Evolutionary conservation across 2,113 vertebrate genomes (phyloP).

Genomic region (Mixornis gularis): DNA sequence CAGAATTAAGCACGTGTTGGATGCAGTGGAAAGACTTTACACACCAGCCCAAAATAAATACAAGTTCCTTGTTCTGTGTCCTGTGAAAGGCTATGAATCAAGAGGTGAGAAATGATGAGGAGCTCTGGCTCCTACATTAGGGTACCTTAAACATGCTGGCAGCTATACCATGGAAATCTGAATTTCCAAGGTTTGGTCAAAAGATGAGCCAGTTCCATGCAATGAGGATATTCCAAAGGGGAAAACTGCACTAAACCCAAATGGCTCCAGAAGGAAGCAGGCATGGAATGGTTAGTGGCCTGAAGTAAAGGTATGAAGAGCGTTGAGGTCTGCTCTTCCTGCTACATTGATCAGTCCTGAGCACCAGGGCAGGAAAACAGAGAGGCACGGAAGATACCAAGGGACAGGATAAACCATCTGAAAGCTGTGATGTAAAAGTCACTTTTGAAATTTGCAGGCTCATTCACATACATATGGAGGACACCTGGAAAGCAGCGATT

Average conservation of each 20-base stretch:
- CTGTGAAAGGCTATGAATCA: not conserved
- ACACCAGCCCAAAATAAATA: not conserved
- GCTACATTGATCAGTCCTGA: not conserved
- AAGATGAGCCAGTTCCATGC: not conserved
- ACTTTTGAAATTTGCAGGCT: not conserved
- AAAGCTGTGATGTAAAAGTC: not conserved
- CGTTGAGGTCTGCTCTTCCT: not conserved
- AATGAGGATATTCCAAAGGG: not conserved
- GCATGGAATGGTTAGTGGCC: not conserved
- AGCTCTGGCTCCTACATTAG: not conserved
- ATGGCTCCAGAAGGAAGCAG: not conserved
- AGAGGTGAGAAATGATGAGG: not conserved
- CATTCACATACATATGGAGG: not conserved
- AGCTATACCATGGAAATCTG: not conserved
- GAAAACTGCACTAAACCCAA: not conserved
- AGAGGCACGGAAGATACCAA: not conserved
- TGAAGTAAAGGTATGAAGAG: not conserved
- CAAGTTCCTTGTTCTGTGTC: not conserved
- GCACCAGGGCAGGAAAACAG: not conserved
- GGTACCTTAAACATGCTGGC: not conserved
- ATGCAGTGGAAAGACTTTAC: conserved; percentile 7
- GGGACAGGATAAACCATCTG: not conserved
- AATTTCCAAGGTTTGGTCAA: not conserved
- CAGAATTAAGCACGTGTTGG: not conserved
- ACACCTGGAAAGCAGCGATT: conserved; percentile 13